A percentile compares a stretch with the other conserved stretches of the same genome.
Evolutionary conservation across 2,113 vertebrate genomes (phyloP).

Genomic region (Cranoglanis bouderius): DNA sequence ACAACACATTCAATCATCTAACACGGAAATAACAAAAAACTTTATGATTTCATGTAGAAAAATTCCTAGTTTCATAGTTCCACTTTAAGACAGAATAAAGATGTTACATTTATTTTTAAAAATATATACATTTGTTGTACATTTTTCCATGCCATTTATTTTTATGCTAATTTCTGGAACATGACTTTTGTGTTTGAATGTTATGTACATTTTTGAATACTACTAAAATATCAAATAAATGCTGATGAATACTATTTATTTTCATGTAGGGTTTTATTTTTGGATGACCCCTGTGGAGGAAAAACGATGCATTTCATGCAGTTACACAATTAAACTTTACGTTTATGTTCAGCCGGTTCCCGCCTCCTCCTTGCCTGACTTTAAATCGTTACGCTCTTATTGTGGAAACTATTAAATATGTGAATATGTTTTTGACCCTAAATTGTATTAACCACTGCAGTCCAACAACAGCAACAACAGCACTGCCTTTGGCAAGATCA

Average conservation of each 20-base stretch:
- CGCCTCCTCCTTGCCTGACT: too few relatives aligned
- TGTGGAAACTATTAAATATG: too few relatives aligned
- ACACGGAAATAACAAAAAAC: neutral
- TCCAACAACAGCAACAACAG: too few relatives aligned
- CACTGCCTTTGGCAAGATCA: too few relatives aligned
- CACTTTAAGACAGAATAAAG: conserved; percentile 3
- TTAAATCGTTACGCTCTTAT: too few relatives aligned
- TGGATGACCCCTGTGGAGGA: neutral
- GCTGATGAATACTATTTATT: neutral
- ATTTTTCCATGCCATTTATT: conserved; percentile 5
- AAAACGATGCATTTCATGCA: neutral
- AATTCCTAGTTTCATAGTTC: neutral
- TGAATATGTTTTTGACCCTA: too few relatives aligned
- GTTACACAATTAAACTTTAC: too few relatives aligned
- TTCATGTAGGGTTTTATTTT: neutral
- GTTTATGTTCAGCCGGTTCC: too few relatives aligned
- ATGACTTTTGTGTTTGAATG: conserved; percentile 14
- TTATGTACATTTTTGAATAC: conserved; percentile 33
- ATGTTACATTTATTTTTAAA: neutral
- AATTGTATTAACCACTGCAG: too few relatives aligned
- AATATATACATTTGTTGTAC: neutral
- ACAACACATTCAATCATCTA: conserved; percentile 46
- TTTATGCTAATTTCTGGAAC: conserved; percentile 28
- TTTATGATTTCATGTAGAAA: neutral
- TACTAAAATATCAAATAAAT: conserved; percentile 41